A percentile compares a stretch with the other conserved stretches of the same genome.
Conservation (phyloP, 2,113 vertebrate species). For the Ceratotherium simum region DNA sequence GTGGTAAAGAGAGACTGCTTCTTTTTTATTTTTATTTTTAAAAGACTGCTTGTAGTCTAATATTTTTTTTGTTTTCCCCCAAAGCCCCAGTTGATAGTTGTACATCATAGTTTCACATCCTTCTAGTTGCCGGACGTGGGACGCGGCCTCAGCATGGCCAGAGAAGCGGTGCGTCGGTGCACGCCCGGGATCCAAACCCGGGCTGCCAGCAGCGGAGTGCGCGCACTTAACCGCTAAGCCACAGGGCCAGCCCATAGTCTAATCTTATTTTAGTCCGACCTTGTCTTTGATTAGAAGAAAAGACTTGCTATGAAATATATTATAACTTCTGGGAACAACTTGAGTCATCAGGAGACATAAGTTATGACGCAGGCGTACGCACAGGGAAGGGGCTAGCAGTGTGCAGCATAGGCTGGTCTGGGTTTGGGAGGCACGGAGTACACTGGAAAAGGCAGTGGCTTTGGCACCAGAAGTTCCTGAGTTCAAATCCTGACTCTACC, state of each 20-base stretch:
- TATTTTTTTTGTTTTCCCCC: not conserved
- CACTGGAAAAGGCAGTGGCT: not conserved
- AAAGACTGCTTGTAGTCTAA: constrained; percentile 27
- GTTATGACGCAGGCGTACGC: not conserved
- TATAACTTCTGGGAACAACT: not conserved
- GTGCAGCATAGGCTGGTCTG: not conserved
- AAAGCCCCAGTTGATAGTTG: too few relatives aligned
- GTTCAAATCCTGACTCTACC: not conserved
- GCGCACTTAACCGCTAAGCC: too few relatives aligned
- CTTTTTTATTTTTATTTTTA: constrained; percentile 12
- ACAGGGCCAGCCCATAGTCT: not conserved
- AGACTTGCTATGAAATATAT: not conserved
- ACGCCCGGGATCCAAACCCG: too few relatives aligned
- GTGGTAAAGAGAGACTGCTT: not conserved
- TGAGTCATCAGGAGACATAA: not conserved
- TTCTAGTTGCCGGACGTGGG: too few relatives aligned
- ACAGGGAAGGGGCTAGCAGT: not conserved
- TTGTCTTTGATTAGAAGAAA: not conserved
- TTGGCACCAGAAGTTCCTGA: not conserved
- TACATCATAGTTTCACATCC: too few relatives aligned
- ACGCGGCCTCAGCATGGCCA: too few relatives aligned
- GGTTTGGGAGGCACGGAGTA: not conserved
- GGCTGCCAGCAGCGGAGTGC: too few relatives aligned
- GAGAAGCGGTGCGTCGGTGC: too few relatives aligned
- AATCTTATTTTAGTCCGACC: not conserved